Evolutionary conservation across 2,888 invertebrate genomes (phyloP).

Genomic region (Syritta pipiens): DNA sequence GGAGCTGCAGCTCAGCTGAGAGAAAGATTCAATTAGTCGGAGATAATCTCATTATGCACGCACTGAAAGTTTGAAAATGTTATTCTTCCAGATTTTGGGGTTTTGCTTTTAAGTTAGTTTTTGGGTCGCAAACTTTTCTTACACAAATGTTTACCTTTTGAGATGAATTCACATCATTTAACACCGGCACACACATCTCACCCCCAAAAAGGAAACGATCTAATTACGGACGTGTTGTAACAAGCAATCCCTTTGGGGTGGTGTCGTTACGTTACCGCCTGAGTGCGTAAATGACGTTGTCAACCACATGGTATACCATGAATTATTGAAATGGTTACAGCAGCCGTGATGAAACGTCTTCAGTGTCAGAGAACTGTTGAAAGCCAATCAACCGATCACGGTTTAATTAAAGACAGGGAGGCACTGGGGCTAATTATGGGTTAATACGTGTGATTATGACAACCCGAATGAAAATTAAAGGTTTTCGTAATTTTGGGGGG

Average conservation of each 20-base stretch:
- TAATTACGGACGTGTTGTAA: not conserved
- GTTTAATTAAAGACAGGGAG: not conserved
- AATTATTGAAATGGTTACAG: not conserved
- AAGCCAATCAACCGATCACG: not conserved
- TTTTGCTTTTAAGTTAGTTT: too few species aligned
- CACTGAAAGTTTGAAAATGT: not conserved
- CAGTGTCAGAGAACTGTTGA: not conserved
- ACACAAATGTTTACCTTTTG: too few species aligned
- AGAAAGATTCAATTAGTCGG: constrained; percentile 33
- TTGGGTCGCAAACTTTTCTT: too few species aligned
- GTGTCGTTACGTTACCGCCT: not conserved
- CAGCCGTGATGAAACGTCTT: not conserved
- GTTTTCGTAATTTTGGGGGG: too few species aligned
- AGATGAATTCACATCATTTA: too few species aligned
- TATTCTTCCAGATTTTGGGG: too few species aligned
- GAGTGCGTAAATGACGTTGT: not conserved
- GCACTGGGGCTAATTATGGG: not conserved
- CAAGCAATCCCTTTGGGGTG: not conserved
- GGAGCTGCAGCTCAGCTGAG: constrained; percentile 5
- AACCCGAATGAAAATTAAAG: too few species aligned
- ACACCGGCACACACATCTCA: too few species aligned
- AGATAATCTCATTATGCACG: constrained; percentile 13
- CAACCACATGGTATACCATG: not conserved
- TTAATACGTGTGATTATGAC: too few species aligned
- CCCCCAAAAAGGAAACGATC: too few species aligned